Conservation (phyloP, 2,113 vertebrate species). For the Chionis minor region DNA sequence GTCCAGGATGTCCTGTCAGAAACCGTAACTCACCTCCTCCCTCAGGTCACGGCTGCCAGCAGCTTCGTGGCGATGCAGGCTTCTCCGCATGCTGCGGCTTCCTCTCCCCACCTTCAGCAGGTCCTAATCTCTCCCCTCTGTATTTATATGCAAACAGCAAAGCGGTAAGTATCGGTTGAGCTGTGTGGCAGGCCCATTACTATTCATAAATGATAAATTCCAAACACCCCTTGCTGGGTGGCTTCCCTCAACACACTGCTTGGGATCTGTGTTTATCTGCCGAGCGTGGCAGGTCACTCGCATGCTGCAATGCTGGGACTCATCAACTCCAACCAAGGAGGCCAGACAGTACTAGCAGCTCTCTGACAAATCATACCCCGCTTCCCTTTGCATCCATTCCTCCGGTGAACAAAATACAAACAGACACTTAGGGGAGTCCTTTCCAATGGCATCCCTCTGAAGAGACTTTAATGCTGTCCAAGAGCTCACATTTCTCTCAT, state of each 20-base stretch:
- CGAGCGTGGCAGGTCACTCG: background rate
- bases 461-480: background rate
- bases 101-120: background rate
- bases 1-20: background rate
- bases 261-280: constrained; percentile 40
- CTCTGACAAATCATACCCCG: background rate
- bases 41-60: background rate
- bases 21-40: background rate
- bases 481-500: constrained; percentile 15
- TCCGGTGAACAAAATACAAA: background rate
- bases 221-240: constrained; percentile 20
- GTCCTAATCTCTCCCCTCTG: constrained; percentile 9
- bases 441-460: background rate
- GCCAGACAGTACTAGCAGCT: constrained; percentile 1
- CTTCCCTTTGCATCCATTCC: background rate
- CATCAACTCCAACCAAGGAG: background rate
- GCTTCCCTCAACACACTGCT: background rate
- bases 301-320: background rate
- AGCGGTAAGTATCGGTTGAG: constrained; percentile 8
- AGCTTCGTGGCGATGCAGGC: background rate
- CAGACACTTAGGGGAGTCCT: background rate
- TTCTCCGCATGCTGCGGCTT: background rate
- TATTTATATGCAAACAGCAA: constrained; percentile 30
- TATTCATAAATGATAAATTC: constrained; percentile 51
- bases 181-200: background rate